A percentile compares a stretch with the other conserved stretches of the same genome.
These are phyloP conservation scores for crab-eating macaque (Macaca fascicularis) DNA, from an alignment of 2,113 vertebrate genomes.

Conservation along the genomic window DNA sequence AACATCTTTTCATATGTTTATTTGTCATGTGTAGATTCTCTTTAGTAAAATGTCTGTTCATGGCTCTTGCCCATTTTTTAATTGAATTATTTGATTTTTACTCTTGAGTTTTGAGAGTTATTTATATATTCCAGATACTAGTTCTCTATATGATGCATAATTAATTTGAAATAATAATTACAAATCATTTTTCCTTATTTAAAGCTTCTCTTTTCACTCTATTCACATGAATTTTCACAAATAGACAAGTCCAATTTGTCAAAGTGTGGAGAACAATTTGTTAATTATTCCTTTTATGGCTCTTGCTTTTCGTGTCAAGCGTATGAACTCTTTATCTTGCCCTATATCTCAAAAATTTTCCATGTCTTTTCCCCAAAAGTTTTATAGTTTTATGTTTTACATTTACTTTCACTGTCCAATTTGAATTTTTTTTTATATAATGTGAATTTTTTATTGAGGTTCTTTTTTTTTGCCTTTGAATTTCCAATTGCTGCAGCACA, in stretches of 20 bases:
- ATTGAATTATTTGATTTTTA: neutral
- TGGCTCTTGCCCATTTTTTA: neutral
- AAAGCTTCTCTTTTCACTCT: neutral
- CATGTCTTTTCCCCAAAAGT: neutral
- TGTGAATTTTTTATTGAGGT: neutral
- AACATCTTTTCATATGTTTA: neutral
- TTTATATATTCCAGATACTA: neutral
- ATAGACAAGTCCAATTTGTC: neutral
- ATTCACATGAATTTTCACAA: neutral
- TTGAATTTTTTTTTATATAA: neutral
- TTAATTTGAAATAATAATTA: too few relatives aligned
- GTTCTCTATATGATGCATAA: neutral
- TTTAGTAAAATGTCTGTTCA: neutral
- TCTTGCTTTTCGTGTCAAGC: neutral
- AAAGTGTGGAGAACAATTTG: neutral
- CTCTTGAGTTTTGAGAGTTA: neutral
- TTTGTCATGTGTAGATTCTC: neutral
- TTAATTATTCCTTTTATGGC: neutral
- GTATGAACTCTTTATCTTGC: neutral
- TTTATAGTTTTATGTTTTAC: neutral
- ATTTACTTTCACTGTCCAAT: neutral
- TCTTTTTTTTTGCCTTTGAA: too few relatives aligned
- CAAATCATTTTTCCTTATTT: neutral
- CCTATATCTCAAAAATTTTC: neutral
- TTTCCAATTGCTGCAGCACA: neutral